Evolutionary conservation across 35 echinoderm and acorn worm genomes (phyloP).

Genomic region (Chiridota heheva): DNA sequence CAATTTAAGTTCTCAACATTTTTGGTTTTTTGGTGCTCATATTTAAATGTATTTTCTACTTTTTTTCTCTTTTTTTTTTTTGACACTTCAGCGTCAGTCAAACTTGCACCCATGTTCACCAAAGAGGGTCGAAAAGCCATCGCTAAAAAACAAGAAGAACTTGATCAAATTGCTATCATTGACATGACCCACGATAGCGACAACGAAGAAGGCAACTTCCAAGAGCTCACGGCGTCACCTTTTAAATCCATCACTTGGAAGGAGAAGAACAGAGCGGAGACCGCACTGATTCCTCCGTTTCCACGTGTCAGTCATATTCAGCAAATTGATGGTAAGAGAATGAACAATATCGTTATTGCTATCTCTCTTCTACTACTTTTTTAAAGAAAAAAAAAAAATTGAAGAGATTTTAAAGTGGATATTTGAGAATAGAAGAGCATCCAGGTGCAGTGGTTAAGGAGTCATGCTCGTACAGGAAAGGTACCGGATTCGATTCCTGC

Average conservation of each 20-base stretch:
- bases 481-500: too few species aligned
- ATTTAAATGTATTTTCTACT: background rate
- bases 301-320: constrained; percentile 56
- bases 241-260: constrained; percentile 17
- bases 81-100: constrained; percentile 35
- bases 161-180: background rate
- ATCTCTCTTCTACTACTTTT: background rate
- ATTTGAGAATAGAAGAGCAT: background rate
- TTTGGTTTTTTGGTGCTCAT: background rate
- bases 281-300: constrained; percentile 17
- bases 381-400: background rate
- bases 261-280: background rate
- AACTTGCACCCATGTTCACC: constrained; percentile 73
- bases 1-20: background rate
- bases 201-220: constrained; percentile 15
- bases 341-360: background rate
- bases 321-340: constrained; percentile 61
- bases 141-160: constrained; percentile 55
- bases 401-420: background rate
- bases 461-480: too few species aligned
- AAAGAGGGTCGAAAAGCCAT: constrained; percentile 66
- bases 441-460: too few species aligned
- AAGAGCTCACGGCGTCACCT: background rate
- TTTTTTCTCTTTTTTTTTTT: background rate
- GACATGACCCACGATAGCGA: constrained; percentile 19